phyloP scores from a whole-genome alignment of 2,888 invertebrate species.

The Mythimna pallens region DNA sequence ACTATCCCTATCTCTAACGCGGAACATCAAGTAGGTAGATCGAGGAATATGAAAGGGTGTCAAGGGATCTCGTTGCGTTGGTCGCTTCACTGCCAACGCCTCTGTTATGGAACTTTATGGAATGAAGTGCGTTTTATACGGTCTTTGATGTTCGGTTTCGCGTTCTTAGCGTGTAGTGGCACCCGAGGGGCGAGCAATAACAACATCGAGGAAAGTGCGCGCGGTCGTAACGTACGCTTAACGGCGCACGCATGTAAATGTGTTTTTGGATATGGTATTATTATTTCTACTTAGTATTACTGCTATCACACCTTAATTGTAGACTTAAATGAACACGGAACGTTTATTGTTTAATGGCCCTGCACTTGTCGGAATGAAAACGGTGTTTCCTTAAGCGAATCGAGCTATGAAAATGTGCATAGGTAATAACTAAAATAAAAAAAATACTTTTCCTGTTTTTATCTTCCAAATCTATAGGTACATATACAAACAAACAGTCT shows the following conservation, averaged over 20 bases:
- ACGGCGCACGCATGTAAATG: constrained; percentile 76
- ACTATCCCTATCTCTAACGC: constrained; percentile 59
- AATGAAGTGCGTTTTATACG: constrained; percentile 88
- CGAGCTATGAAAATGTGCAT: not conserved
- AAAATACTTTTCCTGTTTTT: not conserved
- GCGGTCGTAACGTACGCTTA: constrained; percentile 76
- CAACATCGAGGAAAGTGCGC: constrained; percentile 81
- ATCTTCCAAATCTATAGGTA: not conserved
- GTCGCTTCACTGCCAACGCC: constrained; percentile 78
- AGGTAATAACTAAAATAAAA: not conserved
- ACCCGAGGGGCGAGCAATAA: constrained; percentile 83
- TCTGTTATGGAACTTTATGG: constrained; percentile 86
- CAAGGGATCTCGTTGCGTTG: constrained; percentile 76
- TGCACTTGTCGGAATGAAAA: constrained; percentile 1
- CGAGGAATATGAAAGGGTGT: constrained; percentile 70
- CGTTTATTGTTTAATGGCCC: constrained; percentile 19
- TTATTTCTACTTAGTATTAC: constrained; percentile 48
- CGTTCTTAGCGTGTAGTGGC: constrained; percentile 83
- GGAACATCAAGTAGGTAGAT: constrained; percentile 62
- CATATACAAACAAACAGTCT: too few species aligned
- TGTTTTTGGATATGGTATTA: constrained; percentile 61
- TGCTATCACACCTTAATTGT: constrained; percentile 30
- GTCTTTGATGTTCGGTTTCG: constrained; percentile 88
- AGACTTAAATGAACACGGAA: constrained; percentile 18
- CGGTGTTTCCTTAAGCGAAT: not conserved